Base-by-base conservation (phyloP, 2,888 invertebrate species). In the Parnassius mnemosyne region DNA sequence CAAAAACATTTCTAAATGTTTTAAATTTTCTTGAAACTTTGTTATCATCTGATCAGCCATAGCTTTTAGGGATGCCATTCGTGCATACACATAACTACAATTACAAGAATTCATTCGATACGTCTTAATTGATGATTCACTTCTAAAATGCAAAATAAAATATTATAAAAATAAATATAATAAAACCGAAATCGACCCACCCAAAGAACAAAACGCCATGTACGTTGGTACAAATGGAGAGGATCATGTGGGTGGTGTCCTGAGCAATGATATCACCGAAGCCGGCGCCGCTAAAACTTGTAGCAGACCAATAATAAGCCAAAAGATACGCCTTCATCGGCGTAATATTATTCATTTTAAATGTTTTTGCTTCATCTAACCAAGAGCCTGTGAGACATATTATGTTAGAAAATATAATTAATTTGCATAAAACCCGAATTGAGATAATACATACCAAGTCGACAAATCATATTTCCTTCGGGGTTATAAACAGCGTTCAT, bases 141-240 rank as follows among this genome's bases (percentile, higher is more conserved):
- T 34, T 34, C 5, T 34, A 34, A 34, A 7, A 7, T 25, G 7
- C 50, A 52, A 50, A 57, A 59, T 64, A 66, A 58, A 57, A 49
- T 60, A 55, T 51, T 65, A 65, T 69, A 60, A 1, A 34, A 34
- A 34, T 7, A 3, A 34, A 34, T 68, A 67, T 65, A 66, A 65
- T 69, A 60, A 34, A 34, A 34, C 7, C 34, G 34, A 34, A 34
- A 64, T 68, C 70, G 49, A 65, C 76, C 68, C 79, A 91, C 90
- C 92, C 92, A 74, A 92, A 92, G 73, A 92, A 92, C 67, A 92
- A 75, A 65, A 83, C 83, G 43, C 92, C 92, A 71, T 89, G 90
- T 66, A 92, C 70, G 68, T 83, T 85, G 60, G 85, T 80, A 61
- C 86, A 82, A 66, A 87, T 86, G 65, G 87, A 81, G 64, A 92